A percentile compares a stretch with the other conserved stretches of the same genome.
Evolutionary conservation across 2,888 invertebrate species (phyloP).

Genomic region (Brachynemurus nebulosus): DNA sequence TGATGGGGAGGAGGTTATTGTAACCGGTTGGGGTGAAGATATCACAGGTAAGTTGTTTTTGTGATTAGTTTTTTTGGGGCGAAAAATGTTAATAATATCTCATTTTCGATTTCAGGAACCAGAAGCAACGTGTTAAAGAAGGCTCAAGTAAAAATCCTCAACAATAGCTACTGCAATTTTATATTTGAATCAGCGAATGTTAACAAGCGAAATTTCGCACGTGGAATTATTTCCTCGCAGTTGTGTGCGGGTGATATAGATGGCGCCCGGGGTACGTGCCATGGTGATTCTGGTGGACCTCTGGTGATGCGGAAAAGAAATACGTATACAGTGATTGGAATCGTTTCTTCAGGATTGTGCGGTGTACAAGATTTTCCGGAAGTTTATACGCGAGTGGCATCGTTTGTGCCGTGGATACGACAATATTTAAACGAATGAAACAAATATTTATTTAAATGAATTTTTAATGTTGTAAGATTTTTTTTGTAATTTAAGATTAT

Average conservation of each 20-base stretch:
- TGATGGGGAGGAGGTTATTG: neutral
- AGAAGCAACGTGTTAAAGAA: constrained; percentile 17
- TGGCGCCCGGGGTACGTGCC: constrained; percentile 20
- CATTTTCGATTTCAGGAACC: neutral
- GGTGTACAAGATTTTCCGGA: constrained; percentile 18
- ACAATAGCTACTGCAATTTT: constrained; percentile 17
- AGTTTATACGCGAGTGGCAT: constrained; percentile 18
- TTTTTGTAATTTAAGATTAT: no score
- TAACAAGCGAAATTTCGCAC: constrained; percentile 11
- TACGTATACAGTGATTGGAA: constrained; percentile 16
- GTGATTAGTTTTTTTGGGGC: neutral
- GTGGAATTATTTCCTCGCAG: constrained; percentile 12
- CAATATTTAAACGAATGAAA: constrained; percentile 5
- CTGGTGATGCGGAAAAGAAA: constrained; percentile 14
- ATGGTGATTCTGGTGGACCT: constrained; percentile 22
- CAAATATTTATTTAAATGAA: no score
- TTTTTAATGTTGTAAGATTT: no score
- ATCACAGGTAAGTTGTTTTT: constrained; percentile 14
- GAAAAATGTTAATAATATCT: neutral
- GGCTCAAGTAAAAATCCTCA: constrained; percentile 17
- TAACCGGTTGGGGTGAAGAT: constrained; percentile 19
- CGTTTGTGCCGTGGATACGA: constrained; percentile 18
- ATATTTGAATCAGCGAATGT: constrained; percentile 15
- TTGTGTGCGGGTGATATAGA: constrained; percentile 17
- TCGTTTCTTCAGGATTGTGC: constrained; percentile 19